These are phyloP conservation scores for Picus viridis DNA, from an alignment of 2,797 vertebrate genomes.

Conservation along the genomic window DNA sequence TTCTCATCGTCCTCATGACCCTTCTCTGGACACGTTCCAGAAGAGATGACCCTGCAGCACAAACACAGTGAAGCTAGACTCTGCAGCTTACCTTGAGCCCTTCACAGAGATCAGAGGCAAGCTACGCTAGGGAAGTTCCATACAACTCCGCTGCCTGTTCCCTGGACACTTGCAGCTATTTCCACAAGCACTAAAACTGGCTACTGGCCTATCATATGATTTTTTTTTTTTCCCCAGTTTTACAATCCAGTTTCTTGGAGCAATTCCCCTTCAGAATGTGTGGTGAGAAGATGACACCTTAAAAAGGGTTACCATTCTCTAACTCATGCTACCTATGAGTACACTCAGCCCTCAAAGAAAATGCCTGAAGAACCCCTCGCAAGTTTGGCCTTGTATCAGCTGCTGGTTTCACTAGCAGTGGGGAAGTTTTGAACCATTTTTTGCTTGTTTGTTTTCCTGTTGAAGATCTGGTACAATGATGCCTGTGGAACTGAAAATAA, in stretches of 20 bases:
- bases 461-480: neutral
- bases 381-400: rapidly evolving
- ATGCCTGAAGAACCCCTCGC: neutral
- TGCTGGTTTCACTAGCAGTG: neutral
- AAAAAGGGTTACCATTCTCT: rapidly evolving
- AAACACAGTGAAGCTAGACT: neutral
- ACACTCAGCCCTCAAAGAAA: neutral
- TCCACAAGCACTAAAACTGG: neutral
- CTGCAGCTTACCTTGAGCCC: neutral
- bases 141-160: neutral
- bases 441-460: neutral
- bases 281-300: neutral
- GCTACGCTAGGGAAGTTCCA: rapidly evolving
- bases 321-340: rapidly evolving
- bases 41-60: neutral
- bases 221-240: neutral
- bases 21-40: too few relatives aligned
- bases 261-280: neutral
- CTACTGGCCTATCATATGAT: rapidly evolving
- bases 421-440: neutral
- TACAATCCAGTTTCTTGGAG: neutral
- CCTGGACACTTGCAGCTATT: neutral
- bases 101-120: neutral
- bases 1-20: too few relatives aligned
- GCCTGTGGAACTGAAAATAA: neutral